Evolutionary conservation across 2,113 vertebrate species (phyloP).

Genomic region (Ifrita kowaldi): DNA sequence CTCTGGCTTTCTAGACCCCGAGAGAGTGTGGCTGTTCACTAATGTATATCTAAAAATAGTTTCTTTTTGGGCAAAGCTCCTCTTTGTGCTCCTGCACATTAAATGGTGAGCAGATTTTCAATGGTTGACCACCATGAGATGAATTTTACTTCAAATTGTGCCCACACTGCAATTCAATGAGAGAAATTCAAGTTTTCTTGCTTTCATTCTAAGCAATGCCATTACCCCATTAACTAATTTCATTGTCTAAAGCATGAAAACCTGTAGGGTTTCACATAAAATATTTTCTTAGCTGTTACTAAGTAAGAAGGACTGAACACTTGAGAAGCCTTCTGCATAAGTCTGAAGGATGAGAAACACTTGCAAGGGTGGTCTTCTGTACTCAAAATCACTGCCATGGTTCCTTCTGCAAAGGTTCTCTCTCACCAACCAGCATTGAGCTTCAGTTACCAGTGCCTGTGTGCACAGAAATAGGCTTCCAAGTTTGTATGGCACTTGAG

Average conservation of each 20-base stretch:
- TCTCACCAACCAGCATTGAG: not conserved
- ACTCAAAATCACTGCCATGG: not conserved
- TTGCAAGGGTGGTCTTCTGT: not conserved
- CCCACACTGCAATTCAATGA: not conserved
- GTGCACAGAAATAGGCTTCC: not conserved
- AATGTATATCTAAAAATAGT: not conserved
- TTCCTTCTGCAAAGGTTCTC: not conserved
- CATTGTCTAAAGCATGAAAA: not conserved
- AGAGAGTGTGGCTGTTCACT: not conserved
- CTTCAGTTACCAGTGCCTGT: not conserved
- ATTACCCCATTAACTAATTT: not conserved
- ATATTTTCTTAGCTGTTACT: not conserved
- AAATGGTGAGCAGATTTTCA: not conserved
- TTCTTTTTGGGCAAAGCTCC: not conserved
- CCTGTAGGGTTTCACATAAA: not conserved
- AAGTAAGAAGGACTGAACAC: not conserved
- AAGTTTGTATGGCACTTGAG: not conserved
- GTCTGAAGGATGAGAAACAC: not conserved
- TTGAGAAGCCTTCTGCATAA: not conserved
- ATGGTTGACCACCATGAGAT: not conserved
- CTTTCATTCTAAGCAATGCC: not conserved
- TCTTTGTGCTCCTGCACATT: not conserved
- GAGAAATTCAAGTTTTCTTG: not conserved
- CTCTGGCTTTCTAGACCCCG: not conserved
- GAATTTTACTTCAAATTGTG: not conserved